These are phyloP conservation scores for Neria commutata DNA, from an alignment of 2,888 invertebrate species.

Conservation along the genomic window DNA sequence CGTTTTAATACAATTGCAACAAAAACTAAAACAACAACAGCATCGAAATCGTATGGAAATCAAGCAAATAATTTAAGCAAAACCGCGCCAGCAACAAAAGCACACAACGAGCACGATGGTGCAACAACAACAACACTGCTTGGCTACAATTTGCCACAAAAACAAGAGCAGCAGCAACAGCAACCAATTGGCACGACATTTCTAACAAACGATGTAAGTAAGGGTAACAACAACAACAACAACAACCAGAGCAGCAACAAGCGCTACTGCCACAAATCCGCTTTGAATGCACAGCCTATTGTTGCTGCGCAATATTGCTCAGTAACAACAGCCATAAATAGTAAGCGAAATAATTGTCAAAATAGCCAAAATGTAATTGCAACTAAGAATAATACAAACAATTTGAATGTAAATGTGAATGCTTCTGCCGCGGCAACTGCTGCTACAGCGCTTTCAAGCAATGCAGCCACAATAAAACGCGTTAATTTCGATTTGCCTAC, in stretches of 20 bases:
- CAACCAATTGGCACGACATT: constrained; percentile 24
- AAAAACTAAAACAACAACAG: constrained; percentile 12
- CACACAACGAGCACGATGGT: constrained; percentile 13
- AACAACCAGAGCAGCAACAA: constrained; percentile 18
- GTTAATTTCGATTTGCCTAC: constrained; percentile 47
- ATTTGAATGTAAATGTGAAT: neutral
- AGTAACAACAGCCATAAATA: too few relatives aligned
- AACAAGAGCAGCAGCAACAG: constrained; percentile 25
- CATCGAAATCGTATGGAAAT: constrained; percentile 21
- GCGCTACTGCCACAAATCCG: too few relatives aligned
- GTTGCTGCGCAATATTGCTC: too few relatives aligned
- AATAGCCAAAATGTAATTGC: neutral
- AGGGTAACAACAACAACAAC: constrained; percentile 14
- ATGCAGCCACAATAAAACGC: constrained; percentile 36
- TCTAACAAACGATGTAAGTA: constrained; percentile 39
- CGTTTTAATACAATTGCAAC: neutral
- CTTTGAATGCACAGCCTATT: too few relatives aligned
- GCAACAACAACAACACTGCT: constrained; percentile 25
- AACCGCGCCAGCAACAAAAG: neutral
- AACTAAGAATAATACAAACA: neutral
- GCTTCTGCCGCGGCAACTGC: constrained; percentile 10
- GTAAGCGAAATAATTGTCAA: neutral
- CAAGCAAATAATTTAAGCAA: constrained; percentile 16
- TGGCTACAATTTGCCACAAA: constrained; percentile 14
- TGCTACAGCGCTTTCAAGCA: constrained; percentile 11